These are phyloP conservation scores for Malaclemys terrapin DNA, from an alignment of 2,113 vertebrate genomes.

Conservation along the genomic window DNA sequence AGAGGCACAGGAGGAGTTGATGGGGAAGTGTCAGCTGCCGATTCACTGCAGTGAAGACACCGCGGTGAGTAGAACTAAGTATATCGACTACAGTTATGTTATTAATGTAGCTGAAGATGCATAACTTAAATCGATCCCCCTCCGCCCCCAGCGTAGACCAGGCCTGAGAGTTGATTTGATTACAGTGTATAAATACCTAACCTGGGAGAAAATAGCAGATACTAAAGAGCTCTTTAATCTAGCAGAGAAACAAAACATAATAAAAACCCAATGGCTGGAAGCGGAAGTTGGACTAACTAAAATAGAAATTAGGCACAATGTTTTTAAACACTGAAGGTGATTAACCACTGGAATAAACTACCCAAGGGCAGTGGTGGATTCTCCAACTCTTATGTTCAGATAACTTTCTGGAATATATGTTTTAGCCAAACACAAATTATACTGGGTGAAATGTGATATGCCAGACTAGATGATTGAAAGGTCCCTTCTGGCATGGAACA, in stretches of 20 bases:
- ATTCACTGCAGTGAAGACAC: no score
- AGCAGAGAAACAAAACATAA: not conserved
- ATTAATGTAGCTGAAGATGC: no score
- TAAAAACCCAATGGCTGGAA: not conserved
- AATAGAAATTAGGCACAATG: not conserved
- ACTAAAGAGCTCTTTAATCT: not conserved
- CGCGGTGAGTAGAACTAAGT: no score
- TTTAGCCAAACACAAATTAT: not conserved
- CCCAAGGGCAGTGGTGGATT: not conserved
- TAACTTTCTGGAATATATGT: not conserved
- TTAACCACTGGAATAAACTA: not conserved
- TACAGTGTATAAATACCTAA: not conserved
- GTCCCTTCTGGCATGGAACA: not conserved
- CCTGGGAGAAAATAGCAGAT: not conserved
- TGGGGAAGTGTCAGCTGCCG: no score
- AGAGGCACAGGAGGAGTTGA: no score
- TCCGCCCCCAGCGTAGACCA: no score
- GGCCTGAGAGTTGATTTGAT: conserved; percentile 31
- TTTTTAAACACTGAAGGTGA: not conserved
- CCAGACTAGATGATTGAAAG: not conserved
- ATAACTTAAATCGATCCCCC: no score
- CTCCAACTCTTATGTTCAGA: not conserved
- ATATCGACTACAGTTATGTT: no score
- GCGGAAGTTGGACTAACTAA: not conserved
- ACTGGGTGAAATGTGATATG: not conserved